Base-by-base conservation (phyloP, 2,888 invertebrate species). In the Dioctria linearis region DNA sequence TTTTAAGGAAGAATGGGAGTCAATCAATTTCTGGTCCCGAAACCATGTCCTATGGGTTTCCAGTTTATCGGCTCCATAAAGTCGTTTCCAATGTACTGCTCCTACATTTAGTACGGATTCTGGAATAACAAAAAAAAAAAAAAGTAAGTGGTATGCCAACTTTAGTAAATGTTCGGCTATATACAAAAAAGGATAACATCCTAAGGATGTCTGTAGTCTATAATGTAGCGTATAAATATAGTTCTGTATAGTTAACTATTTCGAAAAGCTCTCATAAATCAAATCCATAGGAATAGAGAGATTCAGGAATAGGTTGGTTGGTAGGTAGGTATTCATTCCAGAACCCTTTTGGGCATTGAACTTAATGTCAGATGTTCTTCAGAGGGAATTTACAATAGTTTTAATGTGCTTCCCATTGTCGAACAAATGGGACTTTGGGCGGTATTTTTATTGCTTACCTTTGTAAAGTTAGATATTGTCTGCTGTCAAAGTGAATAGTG, bases 231-330 rank as follows among this genome's bases (percentile, higher is more conserved):
- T 67, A 67, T 46, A 67, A 25, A 46, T 69, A 51, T 69, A 69
- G 69, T 51, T 69, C 49, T 46, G 46, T 69, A 51, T 69, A 69
- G 69, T 69, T 69, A 69, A 69, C 69, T 49, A 69, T 69, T 69
- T 51, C 25, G 51, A 69, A 51, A 49, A 69, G 69, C 51, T 69
- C 49, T 37, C 43, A 69, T 69, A 69, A 69, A 69, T 69, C 69
- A 69, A 69, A 69, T 69, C 51, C 51, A 49, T 25, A 25, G 25
- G 51, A 4, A 11, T 54, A 54, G 11, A 54, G 69, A 51, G 51
- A 25, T 69, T 69, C 25, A 25, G 25, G 25, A 25, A 25, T 25
- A 25, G 25, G 25, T 25, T 25, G 25, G 25, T 25, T 25, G 25
- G 25, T 25, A 25, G 25, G 25, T 25, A 25, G 25, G 25, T 25